Conservation (phyloP, 2,113 vertebrate genomes). For the Pachypanchax playfairii region DNA sequence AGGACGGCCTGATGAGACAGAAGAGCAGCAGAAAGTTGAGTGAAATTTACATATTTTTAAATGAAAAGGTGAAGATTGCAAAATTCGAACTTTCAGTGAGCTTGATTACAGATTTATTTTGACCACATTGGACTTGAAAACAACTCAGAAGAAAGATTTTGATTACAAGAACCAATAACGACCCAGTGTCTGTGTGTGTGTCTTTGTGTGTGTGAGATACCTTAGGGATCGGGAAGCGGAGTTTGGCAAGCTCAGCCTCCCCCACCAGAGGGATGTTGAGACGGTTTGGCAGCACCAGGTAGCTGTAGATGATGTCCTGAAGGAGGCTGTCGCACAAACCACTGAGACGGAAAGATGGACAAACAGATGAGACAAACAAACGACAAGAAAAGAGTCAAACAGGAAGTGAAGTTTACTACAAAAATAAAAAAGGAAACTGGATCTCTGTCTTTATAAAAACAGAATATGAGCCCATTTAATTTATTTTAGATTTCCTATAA, state of each 20-base stretch:
- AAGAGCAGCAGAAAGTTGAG: fast-evolving
- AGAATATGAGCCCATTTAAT: no score
- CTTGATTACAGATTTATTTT: no score
- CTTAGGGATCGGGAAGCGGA: slow-evolving; percentile 93
- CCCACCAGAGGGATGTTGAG: slow-evolving; percentile 92
- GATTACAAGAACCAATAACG: neutral
- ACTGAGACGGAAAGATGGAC: slow-evolving; percentile 66
- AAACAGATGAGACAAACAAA: neutral
- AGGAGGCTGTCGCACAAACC: slow-evolving; percentile 91
- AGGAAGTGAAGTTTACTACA: no score
- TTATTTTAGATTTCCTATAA: no score
- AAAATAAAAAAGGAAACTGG: no score
- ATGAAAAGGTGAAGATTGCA: no score
- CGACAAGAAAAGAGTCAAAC: neutral
- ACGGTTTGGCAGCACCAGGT: slow-evolving; percentile 92
- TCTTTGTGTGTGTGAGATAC: slow-evolving; percentile 62
- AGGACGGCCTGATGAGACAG: slow-evolving; percentile 82
- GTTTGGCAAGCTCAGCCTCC: slow-evolving; percentile 84
- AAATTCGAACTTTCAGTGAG: no score
- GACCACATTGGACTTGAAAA: no score
- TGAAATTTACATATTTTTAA: no score
- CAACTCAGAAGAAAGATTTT: neutral
- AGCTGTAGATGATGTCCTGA: slow-evolving; percentile 91
- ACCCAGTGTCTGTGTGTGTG: neutral
- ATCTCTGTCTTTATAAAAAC: no score